Conservation (phyloP, 2,888 invertebrate genomes). For the Drosophila helvetica region DNA sequence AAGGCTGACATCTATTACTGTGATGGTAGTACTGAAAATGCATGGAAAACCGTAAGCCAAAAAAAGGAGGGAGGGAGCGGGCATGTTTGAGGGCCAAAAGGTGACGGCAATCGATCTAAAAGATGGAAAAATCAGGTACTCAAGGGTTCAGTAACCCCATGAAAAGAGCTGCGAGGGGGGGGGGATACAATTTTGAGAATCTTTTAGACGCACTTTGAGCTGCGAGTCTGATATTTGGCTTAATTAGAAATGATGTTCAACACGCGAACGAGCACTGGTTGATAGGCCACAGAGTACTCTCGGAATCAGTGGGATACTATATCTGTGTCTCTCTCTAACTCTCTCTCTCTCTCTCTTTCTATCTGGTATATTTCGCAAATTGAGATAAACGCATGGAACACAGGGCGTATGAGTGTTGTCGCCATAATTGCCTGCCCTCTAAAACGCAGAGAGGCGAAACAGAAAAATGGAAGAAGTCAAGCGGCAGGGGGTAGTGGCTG, state of each 20-base stretch:
- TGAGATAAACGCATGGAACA: constrained; percentile 62
- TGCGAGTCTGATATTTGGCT: constrained; percentile 20
- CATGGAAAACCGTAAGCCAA: not conserved
- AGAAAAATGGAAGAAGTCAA: not conserved
- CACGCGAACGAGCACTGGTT: constrained; percentile 53
- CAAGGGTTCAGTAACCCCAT: constrained; percentile 42
- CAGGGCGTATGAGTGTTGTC: constrained; percentile 41
- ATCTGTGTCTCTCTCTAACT: constrained; percentile 39
- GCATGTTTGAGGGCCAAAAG: constrained; percentile 5
- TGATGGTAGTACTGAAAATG: not conserved
- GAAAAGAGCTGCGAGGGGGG: too few species aligned
- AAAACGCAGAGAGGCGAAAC: constrained; percentile 22
- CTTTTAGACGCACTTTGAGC: constrained; percentile 1
- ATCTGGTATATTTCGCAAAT: constrained; percentile 60
- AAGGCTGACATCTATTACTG: not conserved
- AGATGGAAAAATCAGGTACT: not conserved
- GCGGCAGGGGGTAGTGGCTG: too few species aligned
- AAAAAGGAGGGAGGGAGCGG: not conserved
- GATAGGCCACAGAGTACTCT: constrained; percentile 23
- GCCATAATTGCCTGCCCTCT: constrained; percentile 17
- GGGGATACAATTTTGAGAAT: not conserved
- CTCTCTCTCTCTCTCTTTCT: not conserved
- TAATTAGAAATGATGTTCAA: constrained; percentile 74
- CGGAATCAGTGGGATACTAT: constrained; percentile 37
- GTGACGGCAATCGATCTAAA: constrained; percentile 13